Evolutionary conservation across 2,888 invertebrate species (phyloP), one percentile per base, ranked within the genome.

Genomic region (Andrena trimmerana): DNA sequence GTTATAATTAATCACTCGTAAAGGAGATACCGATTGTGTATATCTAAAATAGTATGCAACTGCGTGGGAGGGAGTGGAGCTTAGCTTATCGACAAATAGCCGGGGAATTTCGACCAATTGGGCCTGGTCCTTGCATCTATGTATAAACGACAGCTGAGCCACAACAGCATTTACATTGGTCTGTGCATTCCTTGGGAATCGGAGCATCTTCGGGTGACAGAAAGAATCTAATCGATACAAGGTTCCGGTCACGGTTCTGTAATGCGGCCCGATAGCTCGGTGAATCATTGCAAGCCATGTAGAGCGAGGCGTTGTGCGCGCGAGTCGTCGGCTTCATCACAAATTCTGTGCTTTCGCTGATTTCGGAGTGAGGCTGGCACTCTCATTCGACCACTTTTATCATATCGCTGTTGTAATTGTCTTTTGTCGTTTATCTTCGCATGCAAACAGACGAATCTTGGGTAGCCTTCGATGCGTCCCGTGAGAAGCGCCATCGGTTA

Each of bases 151-250:
- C 54, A 42, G 42, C 27, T 13, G 29, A 20, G n/a, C 13, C 20
- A 7, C n/a, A 8, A n/a, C n/a, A 63, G 48, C 31, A 65, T 72
- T 65, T 52, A 67, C 63, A 73, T 6, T 13, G 52, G n/a, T 1
- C 20, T 24, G 20, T 8, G 33, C 10, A 10, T 62, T 48, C 5
- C 20, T 10, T n/a, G 54, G 36, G 42, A 75, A 82, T 62, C 57
- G 73, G 82, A 67, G 60, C 31, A 33, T 54, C 66, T 8, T 65
- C 69, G 59, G 29, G 27, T 63, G 8, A 74, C 66, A 33, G 52
- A 27, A 20, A 67, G 54, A 81, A 66, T 57, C 52, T 29, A 54
- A 69, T 81, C 68, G 73, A 81, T 73, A 69, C 48, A 20, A 67
- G 54, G 8, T 57, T 50, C 70, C 75, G 57, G 71, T 71, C 31